Percentiles rank a stretch among this genome's conserved stretches.
Conservation (phyloP, 2,113 vertebrate species). For the Calypte anna region DNA sequence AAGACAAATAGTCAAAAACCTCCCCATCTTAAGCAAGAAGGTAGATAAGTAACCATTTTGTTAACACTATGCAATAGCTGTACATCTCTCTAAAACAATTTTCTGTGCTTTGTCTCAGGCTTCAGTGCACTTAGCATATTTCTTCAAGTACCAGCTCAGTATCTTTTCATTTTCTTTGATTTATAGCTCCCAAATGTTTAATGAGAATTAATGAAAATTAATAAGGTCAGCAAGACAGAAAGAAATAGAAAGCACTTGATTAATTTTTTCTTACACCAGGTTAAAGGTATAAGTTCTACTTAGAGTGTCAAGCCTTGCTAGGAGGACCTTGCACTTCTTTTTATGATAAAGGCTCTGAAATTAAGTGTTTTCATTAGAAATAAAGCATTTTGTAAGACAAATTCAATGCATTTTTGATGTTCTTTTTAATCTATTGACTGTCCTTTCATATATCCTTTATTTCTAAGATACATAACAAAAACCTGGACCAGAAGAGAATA, state of each 20-base stretch:
- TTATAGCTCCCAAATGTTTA: background rate
- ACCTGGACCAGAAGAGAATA: background rate
- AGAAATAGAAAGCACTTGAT: slow-evolving; percentile 29
- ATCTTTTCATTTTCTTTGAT: background rate
- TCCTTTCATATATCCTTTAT: background rate
- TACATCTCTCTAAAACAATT: background rate
- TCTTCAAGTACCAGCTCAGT: background rate
- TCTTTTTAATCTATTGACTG: background rate
- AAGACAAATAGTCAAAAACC: background rate
- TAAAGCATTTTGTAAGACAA: background rate
- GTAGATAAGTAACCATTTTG: background rate
- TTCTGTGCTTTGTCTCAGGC: background rate
- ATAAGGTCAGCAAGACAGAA: background rate
- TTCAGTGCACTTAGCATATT: background rate
- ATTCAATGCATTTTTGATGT: background rate
- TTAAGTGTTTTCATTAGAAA: background rate
- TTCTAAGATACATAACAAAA: background rate
- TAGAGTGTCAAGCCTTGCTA: background rate
- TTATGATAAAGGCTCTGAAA: background rate
- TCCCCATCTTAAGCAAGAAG: background rate
- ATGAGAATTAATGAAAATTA: background rate
- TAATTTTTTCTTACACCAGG: background rate
- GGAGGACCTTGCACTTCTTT: background rate
- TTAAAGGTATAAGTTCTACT: slow-evolving; percentile 24
- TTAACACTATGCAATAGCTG: background rate